A percentile compares a stretch with the other conserved stretches of the same genome.
These are phyloP conservation scores for Drosophila ambigua DNA, from an alignment of 1,140 invertebrate genomes.

Conservation along the genomic window DNA sequence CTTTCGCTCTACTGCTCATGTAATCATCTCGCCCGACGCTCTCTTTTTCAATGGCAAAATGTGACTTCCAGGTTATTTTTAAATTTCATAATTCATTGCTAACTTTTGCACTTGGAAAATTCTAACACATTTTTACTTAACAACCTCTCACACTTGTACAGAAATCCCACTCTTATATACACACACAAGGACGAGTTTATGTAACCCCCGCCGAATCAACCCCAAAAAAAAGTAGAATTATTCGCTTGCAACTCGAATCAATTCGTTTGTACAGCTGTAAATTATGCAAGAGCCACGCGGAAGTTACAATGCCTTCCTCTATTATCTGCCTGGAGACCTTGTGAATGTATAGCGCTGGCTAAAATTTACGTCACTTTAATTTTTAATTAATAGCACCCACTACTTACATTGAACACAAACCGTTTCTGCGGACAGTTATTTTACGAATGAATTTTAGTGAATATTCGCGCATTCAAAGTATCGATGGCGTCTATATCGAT, in stretches of 20 bases:
- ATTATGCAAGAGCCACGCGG: constrained; percentile 40
- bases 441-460: constrained; percentile 55
- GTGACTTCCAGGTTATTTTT: constrained; percentile 42
- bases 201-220: constrained; percentile 62
- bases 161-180: constrained; percentile 26
- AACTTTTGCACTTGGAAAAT: constrained; percentile 42
- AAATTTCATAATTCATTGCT: constrained; percentile 37
- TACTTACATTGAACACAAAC: constrained; percentile 81
- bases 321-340: constrained; percentile 6
- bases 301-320: background rate
- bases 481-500: too few relatives aligned
- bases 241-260: constrained; percentile 17
- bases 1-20: constrained; percentile 51
- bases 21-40: constrained; percentile 49
- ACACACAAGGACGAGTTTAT: constrained; percentile 64
- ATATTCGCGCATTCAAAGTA: background rate
- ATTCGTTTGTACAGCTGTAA: constrained; percentile 1
- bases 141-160: constrained; percentile 14
- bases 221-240: constrained; percentile 44
- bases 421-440: constrained; percentile 57
- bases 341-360: constrained; percentile 28
- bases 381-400: constrained; percentile 28
- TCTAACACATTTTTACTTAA: constrained; percentile 7
- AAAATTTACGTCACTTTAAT: constrained; percentile 68
- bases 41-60: constrained; percentile 69